Evolutionary conservation across 2,888 invertebrate genomes (phyloP).

Genomic region (Dexiosoma caninum): DNA sequence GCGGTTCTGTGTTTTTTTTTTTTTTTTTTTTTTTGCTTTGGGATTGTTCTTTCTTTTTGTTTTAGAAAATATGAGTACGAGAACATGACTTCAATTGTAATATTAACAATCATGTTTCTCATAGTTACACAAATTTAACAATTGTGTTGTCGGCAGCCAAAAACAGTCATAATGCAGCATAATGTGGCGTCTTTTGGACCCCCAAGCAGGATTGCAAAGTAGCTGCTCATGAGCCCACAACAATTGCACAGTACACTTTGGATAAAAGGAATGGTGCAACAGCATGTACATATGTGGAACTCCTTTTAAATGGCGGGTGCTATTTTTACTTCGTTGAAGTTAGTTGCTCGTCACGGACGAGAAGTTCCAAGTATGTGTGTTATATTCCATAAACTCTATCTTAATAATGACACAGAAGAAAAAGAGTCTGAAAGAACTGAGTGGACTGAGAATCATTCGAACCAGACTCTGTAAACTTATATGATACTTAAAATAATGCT

Average conservation of each 20-base stretch:
- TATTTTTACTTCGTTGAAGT: no score
- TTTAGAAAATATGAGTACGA: constrained; percentile 35
- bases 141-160: constrained; percentile 15
- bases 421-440: no score
- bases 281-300: neutral
- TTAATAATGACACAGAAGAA: no score
- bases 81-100: constrained; percentile 58
- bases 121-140: constrained; percentile 53
- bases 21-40: neutral
- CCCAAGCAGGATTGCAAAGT: constrained; percentile 35
- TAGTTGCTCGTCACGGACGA: no score
- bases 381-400: no score
- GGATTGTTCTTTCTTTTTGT: constrained; percentile 27
- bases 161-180: neutral
- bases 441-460: no score
- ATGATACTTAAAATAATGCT: no score
- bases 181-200: constrained; percentile 54
- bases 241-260: neutral
- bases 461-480: no score
- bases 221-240: no score
- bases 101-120: constrained; percentile 60
- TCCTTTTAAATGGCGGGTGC: no score
- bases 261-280: neutral
- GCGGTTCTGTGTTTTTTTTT: neutral
- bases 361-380: no score